A percentile compares a stretch with the other conserved stretches of the same genome.
Evolutionary conservation across 2,888 invertebrate species (phyloP).

Genomic region (Eilema sororculum): DNA sequence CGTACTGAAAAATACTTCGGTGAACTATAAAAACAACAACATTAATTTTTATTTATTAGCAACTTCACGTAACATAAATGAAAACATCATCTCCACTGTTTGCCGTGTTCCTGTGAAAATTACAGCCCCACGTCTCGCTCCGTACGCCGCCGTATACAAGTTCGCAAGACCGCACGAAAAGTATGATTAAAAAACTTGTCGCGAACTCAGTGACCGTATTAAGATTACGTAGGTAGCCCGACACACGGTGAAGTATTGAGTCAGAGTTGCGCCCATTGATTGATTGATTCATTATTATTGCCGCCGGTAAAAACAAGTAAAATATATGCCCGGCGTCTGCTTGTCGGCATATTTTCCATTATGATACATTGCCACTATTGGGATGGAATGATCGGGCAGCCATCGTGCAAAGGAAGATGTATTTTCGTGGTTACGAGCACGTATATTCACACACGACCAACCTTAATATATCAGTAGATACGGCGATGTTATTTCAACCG

Average conservation of each 20-base stretch:
- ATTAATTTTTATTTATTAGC: constrained; percentile 49
- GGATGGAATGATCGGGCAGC: constrained; percentile 21
- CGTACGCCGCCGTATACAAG: constrained; percentile 52
- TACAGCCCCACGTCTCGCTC: constrained; percentile 48
- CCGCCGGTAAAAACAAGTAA: constrained; percentile 53
- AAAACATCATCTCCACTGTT: constrained; percentile 45
- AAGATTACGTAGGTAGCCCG: constrained; percentile 46
- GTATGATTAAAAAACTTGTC: constrained; percentile 71
- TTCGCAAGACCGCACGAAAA: constrained; percentile 62
- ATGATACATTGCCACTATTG: constrained; percentile 36
- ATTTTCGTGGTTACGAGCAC: constrained; percentile 4
- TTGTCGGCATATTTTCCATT: constrained; percentile 49
- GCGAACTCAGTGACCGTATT: constrained; percentile 61
- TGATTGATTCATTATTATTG: constrained; percentile 64
- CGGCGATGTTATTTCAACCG: constrained; percentile 28
- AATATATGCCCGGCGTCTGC: constrained; percentile 52
- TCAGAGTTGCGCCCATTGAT: constrained; percentile 40
- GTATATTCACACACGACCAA: constrained; percentile 18
- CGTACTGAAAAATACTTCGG: constrained; percentile 37
- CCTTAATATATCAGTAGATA: constrained; percentile 19
- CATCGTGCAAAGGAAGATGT: constrained; percentile 13
- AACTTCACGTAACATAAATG: constrained; percentile 44
- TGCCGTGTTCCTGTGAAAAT: constrained; percentile 52
- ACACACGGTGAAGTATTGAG: constrained; percentile 31
- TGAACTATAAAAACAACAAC: constrained; percentile 43